These are phyloP conservation scores for Tychaedon coryphoeus DNA, from an alignment of 2,113 vertebrate species.

Conservation along the genomic window DNA sequence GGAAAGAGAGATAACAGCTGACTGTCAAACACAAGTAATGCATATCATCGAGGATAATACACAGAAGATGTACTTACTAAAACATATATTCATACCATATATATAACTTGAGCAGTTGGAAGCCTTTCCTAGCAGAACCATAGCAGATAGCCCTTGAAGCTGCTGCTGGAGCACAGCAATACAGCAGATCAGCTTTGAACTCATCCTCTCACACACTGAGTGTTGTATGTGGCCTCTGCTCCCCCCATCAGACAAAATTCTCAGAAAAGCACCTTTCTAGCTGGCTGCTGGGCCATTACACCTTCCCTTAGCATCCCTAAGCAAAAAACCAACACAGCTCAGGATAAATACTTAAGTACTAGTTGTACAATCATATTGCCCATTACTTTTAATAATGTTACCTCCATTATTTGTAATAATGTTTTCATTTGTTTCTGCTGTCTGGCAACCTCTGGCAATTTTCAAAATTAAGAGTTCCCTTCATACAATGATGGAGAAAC, in stretches of 20 bases:
- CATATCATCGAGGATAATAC: background rate
- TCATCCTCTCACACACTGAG: background rate
- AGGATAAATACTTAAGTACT: background rate
- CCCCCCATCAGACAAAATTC: background rate
- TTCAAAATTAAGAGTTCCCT: conserved; percentile 33
- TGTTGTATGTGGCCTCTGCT: background rate
- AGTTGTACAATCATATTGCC: conserved; percentile 13
- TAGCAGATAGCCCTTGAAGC: background rate
- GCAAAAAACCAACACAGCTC: background rate
- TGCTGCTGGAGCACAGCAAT: background rate
- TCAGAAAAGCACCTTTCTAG: background rate
- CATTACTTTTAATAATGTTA: conserved; percentile 48
- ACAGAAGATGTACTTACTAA: background rate
- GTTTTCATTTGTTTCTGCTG: conserved; percentile 28
- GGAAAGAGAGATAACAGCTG: background rate
- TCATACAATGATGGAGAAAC: background rate
- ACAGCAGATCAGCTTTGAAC: background rate
- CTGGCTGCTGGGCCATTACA: background rate
- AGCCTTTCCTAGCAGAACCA: background rate
- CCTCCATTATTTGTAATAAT: conserved; percentile 36
- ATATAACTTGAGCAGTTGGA: background rate
- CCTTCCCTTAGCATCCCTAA: background rate
- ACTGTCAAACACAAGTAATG: background rate
- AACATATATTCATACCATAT: background rate
- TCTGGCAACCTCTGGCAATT: conserved; percentile 41